Evolutionary conservation across 2,888 invertebrate genomes (phyloP).

Genomic region (Saturnia japonica): DNA sequence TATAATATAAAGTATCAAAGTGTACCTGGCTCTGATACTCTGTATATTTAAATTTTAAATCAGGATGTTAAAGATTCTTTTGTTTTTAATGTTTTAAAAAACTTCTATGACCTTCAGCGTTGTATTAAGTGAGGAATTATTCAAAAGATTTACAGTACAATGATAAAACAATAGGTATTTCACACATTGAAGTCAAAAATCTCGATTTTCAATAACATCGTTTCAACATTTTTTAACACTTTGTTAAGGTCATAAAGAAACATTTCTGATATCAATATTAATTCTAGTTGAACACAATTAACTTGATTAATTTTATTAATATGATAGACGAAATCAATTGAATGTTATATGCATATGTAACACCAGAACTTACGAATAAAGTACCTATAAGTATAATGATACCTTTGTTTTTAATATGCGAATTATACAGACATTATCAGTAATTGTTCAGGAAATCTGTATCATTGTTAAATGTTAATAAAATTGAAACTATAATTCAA

Average conservation of each 20-base stretch:
- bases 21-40: too few relatives aligned
- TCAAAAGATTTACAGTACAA: background rate
- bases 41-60: too few relatives aligned
- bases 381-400: too few relatives aligned
- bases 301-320: background rate
- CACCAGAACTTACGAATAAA: too few relatives aligned
- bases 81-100: background rate
- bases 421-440: background rate
- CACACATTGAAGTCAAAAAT: background rate
- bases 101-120: background rate
- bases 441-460: background rate
- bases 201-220: background rate
- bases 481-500: too few relatives aligned
- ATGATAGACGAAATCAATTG: background rate
- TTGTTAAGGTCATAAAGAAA: background rate
- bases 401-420: too few relatives aligned
- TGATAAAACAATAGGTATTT: background rate
- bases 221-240: constrained; percentile 2
- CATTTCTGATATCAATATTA: background rate
- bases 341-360: too few relatives aligned
- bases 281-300: background rate
- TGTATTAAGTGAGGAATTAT: background rate
- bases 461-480: too few relatives aligned
- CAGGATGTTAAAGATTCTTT: background rate
- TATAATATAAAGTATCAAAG: too few relatives aligned